Conservation (phyloP, 2,888 invertebrate species). For the Andricus quercusramuli region DNA sequence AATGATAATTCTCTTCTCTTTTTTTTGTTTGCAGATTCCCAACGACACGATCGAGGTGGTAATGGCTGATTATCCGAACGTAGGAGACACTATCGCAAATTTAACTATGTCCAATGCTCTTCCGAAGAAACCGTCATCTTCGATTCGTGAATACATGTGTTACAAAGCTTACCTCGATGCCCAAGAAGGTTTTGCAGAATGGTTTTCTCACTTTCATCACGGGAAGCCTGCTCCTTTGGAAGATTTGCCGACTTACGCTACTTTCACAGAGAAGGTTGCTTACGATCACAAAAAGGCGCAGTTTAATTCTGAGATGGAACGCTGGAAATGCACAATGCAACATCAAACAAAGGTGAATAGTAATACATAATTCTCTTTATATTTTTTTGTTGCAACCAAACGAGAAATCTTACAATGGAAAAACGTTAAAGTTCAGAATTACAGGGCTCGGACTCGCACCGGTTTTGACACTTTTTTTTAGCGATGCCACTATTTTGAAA, state of each 20-base stretch:
- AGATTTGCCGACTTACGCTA: slow-evolving; percentile 81
- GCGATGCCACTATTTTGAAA: no score
- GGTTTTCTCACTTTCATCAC: slow-evolving; percentile 91
- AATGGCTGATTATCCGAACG: slow-evolving; percentile 78
- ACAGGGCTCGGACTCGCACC: no score
- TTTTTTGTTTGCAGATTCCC: slow-evolving; percentile 80
- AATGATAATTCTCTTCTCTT: slow-evolving; percentile 24
- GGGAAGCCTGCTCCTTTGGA: slow-evolving; percentile 87
- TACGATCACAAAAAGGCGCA: slow-evolving; percentile 91
- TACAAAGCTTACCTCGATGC: slow-evolving; percentile 93
- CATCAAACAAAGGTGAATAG: slow-evolving; percentile 84
- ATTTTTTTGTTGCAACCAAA: no score
- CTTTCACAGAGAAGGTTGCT: slow-evolving; percentile 93
- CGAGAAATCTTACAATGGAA: no score
- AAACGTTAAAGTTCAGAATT: no score
- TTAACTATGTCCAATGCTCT: slow-evolving; percentile 77
- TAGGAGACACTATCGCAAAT: slow-evolving; percentile 71
- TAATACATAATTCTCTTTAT: slow-evolving; percentile 1
- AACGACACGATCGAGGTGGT: slow-evolving; percentile 83
- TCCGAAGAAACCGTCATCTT: slow-evolving; percentile 77
- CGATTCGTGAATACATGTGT: slow-evolving; percentile 91
- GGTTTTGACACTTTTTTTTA: no score
- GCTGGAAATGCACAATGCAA: slow-evolving; percentile 86
- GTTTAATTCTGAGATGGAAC: slow-evolving; percentile 87
- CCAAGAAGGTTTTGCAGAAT: slow-evolving; percentile 92